phyloP scores from a whole-genome alignment of 2,888 invertebrate species.

The Amphiduros pacificus region DNA sequence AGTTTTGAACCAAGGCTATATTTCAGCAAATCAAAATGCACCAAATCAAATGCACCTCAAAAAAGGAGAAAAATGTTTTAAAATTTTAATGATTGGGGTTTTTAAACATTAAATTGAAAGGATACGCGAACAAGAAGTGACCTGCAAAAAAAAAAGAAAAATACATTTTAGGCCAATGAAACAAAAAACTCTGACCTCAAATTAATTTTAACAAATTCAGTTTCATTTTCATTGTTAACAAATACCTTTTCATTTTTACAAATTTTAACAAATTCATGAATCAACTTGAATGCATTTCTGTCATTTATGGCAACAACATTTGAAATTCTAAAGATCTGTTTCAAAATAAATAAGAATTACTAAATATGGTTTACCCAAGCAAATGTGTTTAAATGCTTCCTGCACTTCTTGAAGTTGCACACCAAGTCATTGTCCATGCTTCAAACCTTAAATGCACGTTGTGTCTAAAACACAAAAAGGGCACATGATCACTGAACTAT shows the following conservation, averaged over 20 bases:
- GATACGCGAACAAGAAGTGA: slow-evolving; percentile 57
- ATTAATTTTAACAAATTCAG: not conserved
- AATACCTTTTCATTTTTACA: not conserved
- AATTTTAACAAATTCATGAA: no score
- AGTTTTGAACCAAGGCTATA: no score
- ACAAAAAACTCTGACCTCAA: not conserved
- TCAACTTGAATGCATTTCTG: no score
- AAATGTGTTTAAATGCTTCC: slow-evolving; percentile 47
- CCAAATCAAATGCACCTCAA: no score
- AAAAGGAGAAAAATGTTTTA: no score
- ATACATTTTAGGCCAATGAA: no score
- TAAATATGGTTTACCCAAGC: slow-evolving; percentile 50
- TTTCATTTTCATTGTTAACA: not conserved
- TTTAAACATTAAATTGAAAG: slow-evolving; percentile 32
- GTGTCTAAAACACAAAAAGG: no score
- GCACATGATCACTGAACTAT: no score
- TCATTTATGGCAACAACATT: not conserved
- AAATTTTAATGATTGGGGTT: no score
- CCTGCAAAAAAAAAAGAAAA: slow-evolving; percentile 36
- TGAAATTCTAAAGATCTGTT: not conserved
- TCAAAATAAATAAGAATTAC: not conserved
- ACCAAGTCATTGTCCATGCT: slow-evolving; percentile 50
- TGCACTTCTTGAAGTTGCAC: slow-evolving; percentile 59
- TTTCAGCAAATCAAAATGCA: no score
- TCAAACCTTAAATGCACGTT: no score